Evolutionary conservation across 2,888 invertebrate genomes (phyloP), one percentile per base, ranked within the genome.

Genomic region (Amphipoea oculea): DNA sequence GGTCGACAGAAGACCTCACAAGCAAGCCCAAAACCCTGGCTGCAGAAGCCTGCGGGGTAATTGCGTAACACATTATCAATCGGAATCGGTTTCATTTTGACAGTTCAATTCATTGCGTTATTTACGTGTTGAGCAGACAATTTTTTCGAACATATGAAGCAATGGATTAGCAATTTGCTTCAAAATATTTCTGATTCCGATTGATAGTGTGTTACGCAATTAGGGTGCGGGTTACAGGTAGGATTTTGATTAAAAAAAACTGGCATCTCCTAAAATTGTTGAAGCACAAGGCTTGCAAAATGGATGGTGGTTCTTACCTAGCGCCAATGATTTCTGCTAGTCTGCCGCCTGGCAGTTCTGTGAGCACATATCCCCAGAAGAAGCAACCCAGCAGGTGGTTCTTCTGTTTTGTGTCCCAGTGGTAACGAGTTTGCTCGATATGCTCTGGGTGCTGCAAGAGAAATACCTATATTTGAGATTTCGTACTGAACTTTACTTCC

Each of bases 311-410:
- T 54, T 63, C 94, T 94, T 84, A 97, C 95, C 98, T 97, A 0
- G 99, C 98, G 12, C 99, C 99, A 86, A 99, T 97, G 75, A 98
- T 94, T 92, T 99, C 99, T 42, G 99, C 98, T 89, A 99, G 96
- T 88, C 98, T 97, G 75, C 99, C 99, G 40, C 99, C 99, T 3
- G 99, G 99, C 84, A 99, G 95, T 95, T 99, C 99, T 84, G 99
- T 99, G 81, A 99, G 97, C 69, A 99, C 98, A 95, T 99, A 99
- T 20, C 99, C 99, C 98, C 99, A 99, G 97, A 98, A 99, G 97
- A 99, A 99, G 90, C 98, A 98, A 65, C 99, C 99, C 48, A 99
- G 97, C 67, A 99, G 97, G 82, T 98, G 97, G 91, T 99, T 99
- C 92, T 98, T 98, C 91, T 98, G 97, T 89, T 98, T 97, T 79